Percentiles rank a stretch among this genome's conserved stretches.
Evolutionary conservation across 2,888 invertebrate genomes (phyloP).

Genomic region (Dryomyza anilis): DNA sequence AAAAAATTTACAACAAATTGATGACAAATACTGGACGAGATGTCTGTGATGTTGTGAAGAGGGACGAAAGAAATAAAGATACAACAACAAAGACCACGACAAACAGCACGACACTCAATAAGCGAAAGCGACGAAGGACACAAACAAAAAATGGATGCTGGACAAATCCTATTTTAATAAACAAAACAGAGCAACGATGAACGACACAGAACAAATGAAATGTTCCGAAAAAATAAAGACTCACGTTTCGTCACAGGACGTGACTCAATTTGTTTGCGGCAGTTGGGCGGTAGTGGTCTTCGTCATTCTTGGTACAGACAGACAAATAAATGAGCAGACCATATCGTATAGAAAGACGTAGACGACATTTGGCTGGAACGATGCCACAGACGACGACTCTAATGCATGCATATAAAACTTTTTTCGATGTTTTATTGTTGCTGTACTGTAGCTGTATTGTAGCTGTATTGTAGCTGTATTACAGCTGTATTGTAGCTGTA

Average conservation of each 20-base stretch:
- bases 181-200: conserved; percentile 9
- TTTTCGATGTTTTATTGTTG: no score
- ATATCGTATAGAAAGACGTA: neutral
- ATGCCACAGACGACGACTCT: no score
- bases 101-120: neutral
- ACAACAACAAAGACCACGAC: neutral
- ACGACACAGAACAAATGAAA: conserved; percentile 38
- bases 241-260: conserved; percentile 52
- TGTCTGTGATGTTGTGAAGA: neutral
- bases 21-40: no score
- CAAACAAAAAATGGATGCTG: neutral
- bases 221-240: conserved; percentile 53
- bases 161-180: conserved; percentile 23
- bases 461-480: no score
- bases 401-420: no score
- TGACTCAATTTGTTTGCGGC: conserved; percentile 52
- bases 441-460: no score
- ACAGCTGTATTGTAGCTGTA: no score
- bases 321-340: neutral
- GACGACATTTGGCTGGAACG: no score
- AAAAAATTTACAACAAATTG: neutral
- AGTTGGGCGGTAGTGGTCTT: neutral
- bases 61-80: neutral
- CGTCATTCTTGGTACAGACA: no score
- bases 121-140: neutral